phyloP scores from a whole-genome alignment of 2,113 vertebrate genomes.

The Nibea albiflora region DNA sequence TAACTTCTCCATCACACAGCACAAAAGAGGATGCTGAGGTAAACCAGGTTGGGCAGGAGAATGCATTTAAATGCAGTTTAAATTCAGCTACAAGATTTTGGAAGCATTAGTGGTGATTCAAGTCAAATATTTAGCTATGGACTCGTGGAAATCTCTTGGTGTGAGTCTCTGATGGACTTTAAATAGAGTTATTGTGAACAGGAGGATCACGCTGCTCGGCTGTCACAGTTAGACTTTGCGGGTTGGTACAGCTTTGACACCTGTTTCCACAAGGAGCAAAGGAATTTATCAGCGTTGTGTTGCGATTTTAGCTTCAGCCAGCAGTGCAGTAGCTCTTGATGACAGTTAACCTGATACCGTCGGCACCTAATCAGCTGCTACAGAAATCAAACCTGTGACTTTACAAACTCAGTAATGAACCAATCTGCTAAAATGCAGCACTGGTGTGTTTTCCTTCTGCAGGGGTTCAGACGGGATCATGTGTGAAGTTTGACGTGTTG shows the following conservation, averaged over 20 bases:
- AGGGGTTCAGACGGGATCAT: slow-evolving; percentile 88
- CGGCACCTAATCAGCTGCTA: not conserved
- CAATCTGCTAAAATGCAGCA: not conserved
- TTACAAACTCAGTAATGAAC: not conserved
- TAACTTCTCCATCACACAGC: not conserved
- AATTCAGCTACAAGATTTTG: too few relatives aligned
- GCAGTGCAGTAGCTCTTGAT: not conserved
- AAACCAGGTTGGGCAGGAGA: not conserved
- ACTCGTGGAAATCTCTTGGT: not conserved
- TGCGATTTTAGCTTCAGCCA: not conserved
- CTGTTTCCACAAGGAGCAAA: not conserved
- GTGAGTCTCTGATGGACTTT: not conserved
- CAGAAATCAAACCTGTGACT: not conserved
- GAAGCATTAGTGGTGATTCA: too few relatives aligned
- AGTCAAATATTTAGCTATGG: too few relatives aligned
- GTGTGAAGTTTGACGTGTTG: slow-evolving; percentile 77
- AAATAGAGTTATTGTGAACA: not conserved
- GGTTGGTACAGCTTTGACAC: not conserved
- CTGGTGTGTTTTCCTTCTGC: not conserved
- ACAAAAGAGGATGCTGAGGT: too few relatives aligned
- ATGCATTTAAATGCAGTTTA: not conserved
- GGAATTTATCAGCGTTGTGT: slow-evolving; percentile 15
- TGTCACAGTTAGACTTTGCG: not conserved
- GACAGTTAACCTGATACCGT: not conserved
- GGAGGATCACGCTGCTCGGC: not conserved